Evolutionary conservation across 2,797 vertebrate genomes (phyloP).

Genomic region (Saguinus oedipus): DNA sequence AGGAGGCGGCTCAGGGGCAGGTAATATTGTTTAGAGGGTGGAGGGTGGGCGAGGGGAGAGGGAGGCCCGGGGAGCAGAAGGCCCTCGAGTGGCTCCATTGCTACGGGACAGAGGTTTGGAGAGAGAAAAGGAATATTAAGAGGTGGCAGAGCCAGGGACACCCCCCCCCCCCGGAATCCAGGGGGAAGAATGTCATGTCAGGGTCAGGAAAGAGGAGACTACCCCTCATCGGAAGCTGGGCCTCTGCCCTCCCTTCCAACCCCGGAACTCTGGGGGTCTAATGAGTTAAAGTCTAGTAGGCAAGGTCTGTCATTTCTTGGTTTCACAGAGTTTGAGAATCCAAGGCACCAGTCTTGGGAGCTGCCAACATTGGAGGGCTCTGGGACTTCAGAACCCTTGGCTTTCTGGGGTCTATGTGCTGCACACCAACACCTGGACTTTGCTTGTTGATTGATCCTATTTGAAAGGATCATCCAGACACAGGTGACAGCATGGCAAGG

Average conservation of each 20-base stretch:
- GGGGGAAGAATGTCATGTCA: not conserved
- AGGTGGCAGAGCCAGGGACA: not conserved
- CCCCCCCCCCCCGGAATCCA: no score
- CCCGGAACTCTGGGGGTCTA: not conserved
- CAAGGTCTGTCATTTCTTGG: not conserved
- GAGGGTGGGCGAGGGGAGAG: fast-evolving
- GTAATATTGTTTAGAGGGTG: fast-evolving
- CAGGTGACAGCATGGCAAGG: fast-evolving
- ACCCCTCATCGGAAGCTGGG: fast-evolving
- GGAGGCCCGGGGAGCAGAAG: fast-evolving
- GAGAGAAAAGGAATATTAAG: not conserved
- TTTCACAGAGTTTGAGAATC: not conserved
- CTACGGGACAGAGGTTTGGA: not conserved
- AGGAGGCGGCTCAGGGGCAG: not conserved
- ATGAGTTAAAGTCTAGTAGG: no score
- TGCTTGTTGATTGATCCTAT: not conserved
- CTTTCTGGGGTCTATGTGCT: not conserved
- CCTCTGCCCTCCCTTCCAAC: not conserved
- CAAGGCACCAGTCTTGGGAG: not conserved
- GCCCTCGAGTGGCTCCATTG: not conserved
- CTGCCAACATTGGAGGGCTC: not conserved
- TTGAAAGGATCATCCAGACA: not conserved
- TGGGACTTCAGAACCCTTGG: not conserved
- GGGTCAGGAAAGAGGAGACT: not conserved
- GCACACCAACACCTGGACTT: fast-evolving